phyloP scores from a whole-genome alignment of 2,113 vertebrate species.

The Scopus umbretta region DNA sequence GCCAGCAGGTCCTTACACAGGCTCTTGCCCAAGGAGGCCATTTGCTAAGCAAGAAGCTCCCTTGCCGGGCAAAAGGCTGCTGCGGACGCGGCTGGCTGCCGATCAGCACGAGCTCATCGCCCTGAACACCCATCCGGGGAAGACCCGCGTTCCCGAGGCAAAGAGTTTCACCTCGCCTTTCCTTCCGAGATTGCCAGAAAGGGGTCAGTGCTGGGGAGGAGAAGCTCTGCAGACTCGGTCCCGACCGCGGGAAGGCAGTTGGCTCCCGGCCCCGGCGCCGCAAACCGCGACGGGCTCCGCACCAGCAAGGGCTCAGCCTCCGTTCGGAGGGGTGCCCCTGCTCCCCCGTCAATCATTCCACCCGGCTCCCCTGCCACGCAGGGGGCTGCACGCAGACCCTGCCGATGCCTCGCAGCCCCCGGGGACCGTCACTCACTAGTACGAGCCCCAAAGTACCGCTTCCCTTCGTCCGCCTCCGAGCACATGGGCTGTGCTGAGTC shows the following conservation, averaged over 20 bases:
- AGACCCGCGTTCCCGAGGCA: background rate
- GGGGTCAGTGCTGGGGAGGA: background rate
- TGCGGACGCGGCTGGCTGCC: background rate
- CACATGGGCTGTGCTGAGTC: rapidly evolving
- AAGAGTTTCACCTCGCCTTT: background rate
- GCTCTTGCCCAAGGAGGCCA: background rate
- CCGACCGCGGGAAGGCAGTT: background rate
- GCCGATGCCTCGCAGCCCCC: rapidly evolving
- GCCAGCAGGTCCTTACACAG: background rate
- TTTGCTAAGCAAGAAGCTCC: background rate
- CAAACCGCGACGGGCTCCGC: background rate
- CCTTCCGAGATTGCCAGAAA: background rate
- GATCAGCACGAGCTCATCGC: background rate
- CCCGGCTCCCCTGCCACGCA: background rate
- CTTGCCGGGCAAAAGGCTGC: background rate
- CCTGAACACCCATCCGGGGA: background rate
- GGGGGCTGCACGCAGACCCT: background rate
- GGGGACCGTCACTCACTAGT: background rate
- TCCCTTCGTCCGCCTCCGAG: background rate
- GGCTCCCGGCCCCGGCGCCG: background rate
- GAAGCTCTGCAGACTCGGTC: background rate
- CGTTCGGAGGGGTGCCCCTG: background rate
- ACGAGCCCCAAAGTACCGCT: rapidly evolving
- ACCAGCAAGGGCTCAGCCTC: background rate
- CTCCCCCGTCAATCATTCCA: background rate